Evolutionary conservation across 2,888 invertebrate species (phyloP).

Genomic region (Salpingus planirostris): DNA sequence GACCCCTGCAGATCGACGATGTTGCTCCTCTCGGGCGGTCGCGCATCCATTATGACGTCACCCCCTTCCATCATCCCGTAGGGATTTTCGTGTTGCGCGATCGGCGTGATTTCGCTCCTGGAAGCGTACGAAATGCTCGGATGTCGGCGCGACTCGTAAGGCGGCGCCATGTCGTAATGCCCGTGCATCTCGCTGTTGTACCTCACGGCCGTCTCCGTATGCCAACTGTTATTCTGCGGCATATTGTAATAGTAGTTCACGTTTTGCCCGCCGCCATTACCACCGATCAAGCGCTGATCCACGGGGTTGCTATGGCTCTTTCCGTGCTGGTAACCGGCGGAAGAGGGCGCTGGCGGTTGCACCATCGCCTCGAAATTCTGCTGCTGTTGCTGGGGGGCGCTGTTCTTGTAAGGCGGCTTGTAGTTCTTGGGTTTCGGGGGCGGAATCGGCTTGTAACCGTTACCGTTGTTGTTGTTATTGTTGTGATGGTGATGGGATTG

Average conservation of each 20-base stretch:
- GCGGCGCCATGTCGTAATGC: slow-evolving; percentile 38
- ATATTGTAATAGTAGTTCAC: slow-evolving; percentile 39
- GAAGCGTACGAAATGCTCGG: slow-evolving; percentile 40
- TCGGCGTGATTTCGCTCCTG: slow-evolving; percentile 38
- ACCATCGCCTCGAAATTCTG: slow-evolving; percentile 26
- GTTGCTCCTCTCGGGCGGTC: slow-evolving; percentile 28
- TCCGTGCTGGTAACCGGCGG: slow-evolving; percentile 40
- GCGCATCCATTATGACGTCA: slow-evolving; percentile 23
- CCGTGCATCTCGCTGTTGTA: slow-evolving; percentile 32
- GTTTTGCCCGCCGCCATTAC: slow-evolving; percentile 26
- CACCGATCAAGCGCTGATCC: too few relatives aligned
- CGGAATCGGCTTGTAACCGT: slow-evolving; percentile 74
- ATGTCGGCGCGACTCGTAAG: slow-evolving; percentile 37
- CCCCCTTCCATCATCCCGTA: slow-evolving; percentile 29
- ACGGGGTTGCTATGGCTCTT: slow-evolving; percentile 43
- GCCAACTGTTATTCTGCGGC: slow-evolving; percentile 27
- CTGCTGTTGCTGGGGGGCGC: neutral
- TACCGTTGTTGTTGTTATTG: slow-evolving; percentile 23
- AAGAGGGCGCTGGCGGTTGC: slow-evolving; percentile 28
- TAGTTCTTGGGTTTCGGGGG: slow-evolving; percentile 92
- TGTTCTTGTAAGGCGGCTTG: slow-evolving; percentile 53
- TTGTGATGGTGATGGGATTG: slow-evolving; percentile 26
- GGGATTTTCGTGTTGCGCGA: slow-evolving; percentile 29
- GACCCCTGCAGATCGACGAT: slow-evolving; percentile 69
- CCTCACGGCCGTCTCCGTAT: slow-evolving; percentile 24